Evolutionary conservation across 2,888 invertebrate genomes (phyloP).

Genomic region (Lasioglossum lativentre): DNA sequence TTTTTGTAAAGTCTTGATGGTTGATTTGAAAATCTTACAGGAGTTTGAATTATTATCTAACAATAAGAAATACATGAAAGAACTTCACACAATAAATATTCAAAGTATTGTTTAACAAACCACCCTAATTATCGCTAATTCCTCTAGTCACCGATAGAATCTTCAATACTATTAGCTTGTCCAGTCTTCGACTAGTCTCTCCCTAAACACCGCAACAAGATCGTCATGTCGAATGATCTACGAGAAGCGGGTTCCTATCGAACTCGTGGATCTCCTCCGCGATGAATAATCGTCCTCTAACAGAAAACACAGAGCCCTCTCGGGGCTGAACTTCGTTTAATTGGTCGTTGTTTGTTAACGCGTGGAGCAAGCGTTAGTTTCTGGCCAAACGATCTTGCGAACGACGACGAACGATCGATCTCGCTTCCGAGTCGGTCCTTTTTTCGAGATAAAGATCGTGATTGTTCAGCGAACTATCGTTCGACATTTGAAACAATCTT

Average conservation of each 20-base stretch:
- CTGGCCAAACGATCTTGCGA: constrained; percentile 27
- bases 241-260: constrained; percentile 29
- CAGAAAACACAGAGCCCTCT: neutral
- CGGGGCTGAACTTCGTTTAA: constrained; percentile 30
- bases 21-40: neutral
- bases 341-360: constrained; percentile 59
- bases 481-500: neutral
- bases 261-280: neutral
- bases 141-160: neutral
- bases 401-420: constrained; percentile 40
- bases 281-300: constrained; percentile 33
- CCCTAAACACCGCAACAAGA: neutral
- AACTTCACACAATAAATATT: neutral
- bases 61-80: neutral
- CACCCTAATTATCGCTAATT: neutral
- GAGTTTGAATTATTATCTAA: neutral
- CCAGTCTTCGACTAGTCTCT: neutral
- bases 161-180: neutral
- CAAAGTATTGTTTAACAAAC: neutral
- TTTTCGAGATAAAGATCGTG: neutral
- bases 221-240: constrained; percentile 15
- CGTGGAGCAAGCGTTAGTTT: constrained; percentile 45
- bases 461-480: constrained; percentile 5
- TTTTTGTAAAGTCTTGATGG: neutral
- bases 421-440: neutral